These are phyloP conservation scores for Corythornis leucogaster DNA, from an alignment of 2,797 vertebrate genomes.

Conservation along the genomic window DNA sequence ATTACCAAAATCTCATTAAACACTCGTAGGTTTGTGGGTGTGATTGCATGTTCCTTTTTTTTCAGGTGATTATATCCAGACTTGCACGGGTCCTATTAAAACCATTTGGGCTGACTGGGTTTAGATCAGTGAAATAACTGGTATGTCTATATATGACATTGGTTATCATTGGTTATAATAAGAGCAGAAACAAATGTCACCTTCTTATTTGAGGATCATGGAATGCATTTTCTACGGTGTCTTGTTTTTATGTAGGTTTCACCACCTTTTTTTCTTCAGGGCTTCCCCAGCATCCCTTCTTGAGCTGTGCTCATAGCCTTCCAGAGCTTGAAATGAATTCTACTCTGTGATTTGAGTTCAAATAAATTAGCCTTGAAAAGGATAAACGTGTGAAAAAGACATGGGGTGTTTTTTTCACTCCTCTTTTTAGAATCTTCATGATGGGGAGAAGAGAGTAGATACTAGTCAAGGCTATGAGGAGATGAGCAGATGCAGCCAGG, in stretches of 20 bases:
- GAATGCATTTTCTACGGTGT: not conserved
- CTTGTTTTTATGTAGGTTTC: not conserved
- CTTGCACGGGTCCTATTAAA: not conserved
- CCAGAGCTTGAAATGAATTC: not conserved
- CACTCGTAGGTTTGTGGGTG: not conserved
- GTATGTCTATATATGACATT: rapidly evolving
- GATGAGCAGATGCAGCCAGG: not conserved
- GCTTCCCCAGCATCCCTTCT: not conserved
- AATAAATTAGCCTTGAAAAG: not conserved
- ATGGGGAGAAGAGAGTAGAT: not conserved
- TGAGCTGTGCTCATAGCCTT: not conserved
- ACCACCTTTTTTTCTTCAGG: not conserved
- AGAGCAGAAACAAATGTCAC: not conserved
- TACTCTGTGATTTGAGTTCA: not conserved
- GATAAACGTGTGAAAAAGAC: not conserved
- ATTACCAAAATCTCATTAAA: conserved; percentile 48
- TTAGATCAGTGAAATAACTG: not conserved
- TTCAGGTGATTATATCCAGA: not conserved
- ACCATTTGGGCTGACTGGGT: not conserved
- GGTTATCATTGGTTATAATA: not conserved
- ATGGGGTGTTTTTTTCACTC: not conserved
- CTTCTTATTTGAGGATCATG: not conserved
- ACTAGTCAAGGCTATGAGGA: not conserved
- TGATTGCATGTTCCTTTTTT: not conserved
- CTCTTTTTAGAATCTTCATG: not conserved